Evolutionary conservation across 2,113 vertebrate species (phyloP).

Genomic region (Anhinga rufa): DNA sequence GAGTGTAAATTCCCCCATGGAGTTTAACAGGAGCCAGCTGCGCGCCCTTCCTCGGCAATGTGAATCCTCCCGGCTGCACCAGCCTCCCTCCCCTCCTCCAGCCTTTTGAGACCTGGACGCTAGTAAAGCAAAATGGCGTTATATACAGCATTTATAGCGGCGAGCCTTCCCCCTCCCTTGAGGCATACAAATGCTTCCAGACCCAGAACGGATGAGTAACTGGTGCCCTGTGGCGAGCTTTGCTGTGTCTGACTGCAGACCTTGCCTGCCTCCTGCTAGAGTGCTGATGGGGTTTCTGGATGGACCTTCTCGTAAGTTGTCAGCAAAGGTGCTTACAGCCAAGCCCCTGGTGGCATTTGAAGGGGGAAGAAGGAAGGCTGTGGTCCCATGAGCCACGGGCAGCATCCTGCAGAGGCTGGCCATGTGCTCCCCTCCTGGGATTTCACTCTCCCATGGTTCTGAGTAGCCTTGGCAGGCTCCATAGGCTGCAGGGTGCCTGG

Average conservation of each 20-base stretch:
- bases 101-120: background rate
- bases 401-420: background rate
- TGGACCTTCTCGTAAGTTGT: background rate
- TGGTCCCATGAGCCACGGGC: accelerated
- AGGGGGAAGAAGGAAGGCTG: background rate
- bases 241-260: background rate
- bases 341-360: background rate
- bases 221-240: background rate
- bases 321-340: background rate
- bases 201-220: background rate
- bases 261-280: background rate
- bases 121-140: background rate
- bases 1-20: background rate
- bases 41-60: background rate
- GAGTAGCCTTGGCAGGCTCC: background rate
- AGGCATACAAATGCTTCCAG: background rate
- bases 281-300: background rate
- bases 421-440: background rate
- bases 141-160: background rate
- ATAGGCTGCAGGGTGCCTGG: background rate
- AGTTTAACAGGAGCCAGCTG: constrained; percentile 39
- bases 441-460: background rate
- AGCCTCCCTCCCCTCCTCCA: background rate
- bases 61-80: background rate
- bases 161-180: background rate